Base-by-base conservation (phyloP, 2,113 vertebrate genomes). In the Carassius gibelio region DNA sequence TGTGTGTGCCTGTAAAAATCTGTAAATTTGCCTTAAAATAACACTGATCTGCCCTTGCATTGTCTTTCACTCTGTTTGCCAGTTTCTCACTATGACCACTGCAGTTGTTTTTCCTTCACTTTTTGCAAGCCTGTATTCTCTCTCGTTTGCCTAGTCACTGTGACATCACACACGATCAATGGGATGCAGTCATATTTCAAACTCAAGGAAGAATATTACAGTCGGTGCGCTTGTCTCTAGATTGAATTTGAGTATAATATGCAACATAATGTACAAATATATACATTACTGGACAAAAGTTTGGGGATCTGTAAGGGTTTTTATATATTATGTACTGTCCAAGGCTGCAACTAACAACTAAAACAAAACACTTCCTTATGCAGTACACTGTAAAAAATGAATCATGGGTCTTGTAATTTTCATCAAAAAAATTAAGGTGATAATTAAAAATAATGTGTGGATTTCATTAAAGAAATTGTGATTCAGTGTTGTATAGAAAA, bases 131-230 rank as follows among this genome's bases (percentile, higher is more conserved):
- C 19, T 72, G 36, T 72, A 11, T n/a, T 72, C 19, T 72, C 9
- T n/a, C 36, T 72, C 69, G 1, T 9, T 72, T 72, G 69, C 19
- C 19, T 92, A 93, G 96, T 96, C 96, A 96, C 96, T 92, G 94
- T 95, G 92, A 95, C 93, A 93, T 95, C 94, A 90, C 94, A 91
- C 42, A 94, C 92, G 93, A 98, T 97, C 94, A 94, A 96, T 96
- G 94, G 69, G 36, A 72, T 72, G 69, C 95, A 93, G 94, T 95
- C 95, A 94, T 95, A 96, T 95, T 95, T 96, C 94, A 96, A 36
- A 59, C 17, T 96, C 94, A 94, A 93, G 93, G 93, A 92, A 94
- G 72, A 85, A 76, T 92, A 94, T 85, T 93, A 94, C 94, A 95
- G 94, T 95, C 96, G 95, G 96, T 96, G 19, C 21, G 36, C 36